phyloP scores from a whole-genome alignment of 1,140 invertebrate genomes.

The roundworm (Caenorhabditis elegans) region DNA sequence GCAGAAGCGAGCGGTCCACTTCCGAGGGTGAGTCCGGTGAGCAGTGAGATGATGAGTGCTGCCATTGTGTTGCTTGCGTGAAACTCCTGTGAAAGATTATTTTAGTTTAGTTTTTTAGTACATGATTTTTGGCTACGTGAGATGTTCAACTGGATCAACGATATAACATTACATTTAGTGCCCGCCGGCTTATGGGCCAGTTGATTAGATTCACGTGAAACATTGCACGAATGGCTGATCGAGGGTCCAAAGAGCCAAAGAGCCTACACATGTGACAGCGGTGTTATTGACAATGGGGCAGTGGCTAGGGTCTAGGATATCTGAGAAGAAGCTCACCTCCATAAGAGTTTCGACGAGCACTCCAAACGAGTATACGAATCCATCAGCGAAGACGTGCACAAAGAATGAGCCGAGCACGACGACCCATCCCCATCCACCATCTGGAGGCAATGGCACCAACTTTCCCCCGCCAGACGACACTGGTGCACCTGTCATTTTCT shows the following conservation, averaged over 20 bases:
- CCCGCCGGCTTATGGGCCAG: neutral
- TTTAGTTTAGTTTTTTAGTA: neutral
- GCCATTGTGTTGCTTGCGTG: conserved; percentile 77
- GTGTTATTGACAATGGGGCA: neutral
- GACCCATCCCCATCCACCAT: conserved; percentile 78
- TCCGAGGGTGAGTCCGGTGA: conserved; percentile 78
- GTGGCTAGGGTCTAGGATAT: neutral
- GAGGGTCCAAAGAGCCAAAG: conserved; percentile 14
- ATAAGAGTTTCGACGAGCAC: conserved; percentile 70
- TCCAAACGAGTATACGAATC: conserved; percentile 72
- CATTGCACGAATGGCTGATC: neutral
- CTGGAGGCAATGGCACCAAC: conserved; percentile 64
- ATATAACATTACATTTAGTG: no score
- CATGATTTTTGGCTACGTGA: no score
- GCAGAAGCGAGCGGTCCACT: conserved; percentile 79
- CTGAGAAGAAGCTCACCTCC: conserved; percentile 68
- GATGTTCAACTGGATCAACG: no score
- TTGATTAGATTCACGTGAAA: neutral
- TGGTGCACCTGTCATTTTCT: neutral
- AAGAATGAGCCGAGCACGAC: conserved; percentile 77
- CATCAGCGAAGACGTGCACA: conserved; percentile 96
- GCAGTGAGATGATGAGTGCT: conserved; percentile 84
- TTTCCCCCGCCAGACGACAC: neutral
- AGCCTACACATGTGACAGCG: conserved; percentile 21
- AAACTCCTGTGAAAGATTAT: conserved; percentile 70